phyloP scores from a whole-genome alignment of 1,140 invertebrate species.

The Camponotus pennsylvanicus region DNA sequence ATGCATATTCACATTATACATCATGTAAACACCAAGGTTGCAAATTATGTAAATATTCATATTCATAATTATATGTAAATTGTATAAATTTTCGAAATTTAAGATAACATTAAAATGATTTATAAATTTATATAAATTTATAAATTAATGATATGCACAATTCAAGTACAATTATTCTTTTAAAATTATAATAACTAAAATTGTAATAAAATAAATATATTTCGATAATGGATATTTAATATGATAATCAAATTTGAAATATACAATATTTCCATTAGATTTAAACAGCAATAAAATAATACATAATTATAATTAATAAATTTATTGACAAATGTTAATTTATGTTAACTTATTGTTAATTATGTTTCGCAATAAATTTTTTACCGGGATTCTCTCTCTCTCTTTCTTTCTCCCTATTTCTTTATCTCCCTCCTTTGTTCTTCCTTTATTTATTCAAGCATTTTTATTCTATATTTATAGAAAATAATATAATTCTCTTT shows the following conservation, averaged over 20 bases:
- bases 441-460: too few relatives aligned
- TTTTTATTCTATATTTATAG: neutral
- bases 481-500: neutral
- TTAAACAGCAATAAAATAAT: neutral
- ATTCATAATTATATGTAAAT: neutral
- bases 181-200: slow-evolving; percentile 12
- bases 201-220: slow-evolving; percentile 25
- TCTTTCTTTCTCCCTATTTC: too few relatives aligned
- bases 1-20: neutral
- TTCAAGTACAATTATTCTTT: neutral
- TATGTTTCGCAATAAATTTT: neutral
- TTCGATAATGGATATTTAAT: neutral
- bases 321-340: slow-evolving; percentile 22
- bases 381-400: neutral
- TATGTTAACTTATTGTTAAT: slow-evolving; percentile 20
- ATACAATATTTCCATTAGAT: neutral
- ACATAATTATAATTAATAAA: neutral
- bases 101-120: neutral
- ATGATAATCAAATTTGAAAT: neutral
- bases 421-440: too few relatives aligned
- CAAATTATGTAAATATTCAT: neutral
- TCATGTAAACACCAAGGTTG: neutral
- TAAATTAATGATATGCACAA: neutral
- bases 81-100: neutral
- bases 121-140: neutral